A percentile compares a stretch with the other conserved stretches of the same genome.
These are phyloP conservation scores for Aricia artaxerxes DNA, from an alignment of 2,888 invertebrate genomes.

Conservation along the genomic window DNA sequence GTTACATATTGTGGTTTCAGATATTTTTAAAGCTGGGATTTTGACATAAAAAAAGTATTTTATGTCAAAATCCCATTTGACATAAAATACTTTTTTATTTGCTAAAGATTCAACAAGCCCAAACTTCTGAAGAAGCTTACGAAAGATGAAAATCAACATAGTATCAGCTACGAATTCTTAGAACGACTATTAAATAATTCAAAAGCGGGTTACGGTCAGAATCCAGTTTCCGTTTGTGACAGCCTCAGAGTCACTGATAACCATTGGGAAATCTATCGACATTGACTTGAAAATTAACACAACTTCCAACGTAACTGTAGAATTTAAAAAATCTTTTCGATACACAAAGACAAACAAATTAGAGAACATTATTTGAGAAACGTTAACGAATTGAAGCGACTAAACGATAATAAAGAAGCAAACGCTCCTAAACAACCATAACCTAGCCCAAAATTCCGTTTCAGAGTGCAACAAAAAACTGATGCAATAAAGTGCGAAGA, in stretches of 20 bases:
- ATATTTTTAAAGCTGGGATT: not conserved
- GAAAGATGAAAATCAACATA: not conserved
- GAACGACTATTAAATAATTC: slow-evolving; percentile 18
- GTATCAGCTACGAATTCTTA: not conserved
- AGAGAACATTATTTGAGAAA: not conserved
- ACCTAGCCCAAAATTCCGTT: not conserved
- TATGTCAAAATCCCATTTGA: no score
- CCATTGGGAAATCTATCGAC: slow-evolving; percentile 24
- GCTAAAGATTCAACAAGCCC: not conserved
- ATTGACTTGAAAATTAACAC: slow-evolving; percentile 8
- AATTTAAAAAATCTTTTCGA: not conserved
- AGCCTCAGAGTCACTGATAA: slow-evolving; percentile 18
- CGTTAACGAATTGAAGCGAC: not conserved
- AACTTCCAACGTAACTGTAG: not conserved
- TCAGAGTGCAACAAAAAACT: slow-evolving; percentile 23
- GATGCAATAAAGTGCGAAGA: slow-evolving; percentile 42
- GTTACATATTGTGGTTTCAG: not conserved
- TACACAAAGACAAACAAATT: not conserved
- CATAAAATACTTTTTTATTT: not conserved
- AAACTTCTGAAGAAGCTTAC: not conserved
- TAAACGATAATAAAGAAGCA: not conserved
- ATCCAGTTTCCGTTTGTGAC: slow-evolving; percentile 23
- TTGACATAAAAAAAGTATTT: not conserved
- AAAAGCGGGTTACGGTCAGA: slow-evolving; percentile 21
- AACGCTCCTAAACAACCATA: not conserved